Percentiles rank a stretch among this genome's conserved stretches.
phyloP scores from a whole-genome alignment of 1,140 invertebrate genomes.

The Drosophila jambulina region DNA sequence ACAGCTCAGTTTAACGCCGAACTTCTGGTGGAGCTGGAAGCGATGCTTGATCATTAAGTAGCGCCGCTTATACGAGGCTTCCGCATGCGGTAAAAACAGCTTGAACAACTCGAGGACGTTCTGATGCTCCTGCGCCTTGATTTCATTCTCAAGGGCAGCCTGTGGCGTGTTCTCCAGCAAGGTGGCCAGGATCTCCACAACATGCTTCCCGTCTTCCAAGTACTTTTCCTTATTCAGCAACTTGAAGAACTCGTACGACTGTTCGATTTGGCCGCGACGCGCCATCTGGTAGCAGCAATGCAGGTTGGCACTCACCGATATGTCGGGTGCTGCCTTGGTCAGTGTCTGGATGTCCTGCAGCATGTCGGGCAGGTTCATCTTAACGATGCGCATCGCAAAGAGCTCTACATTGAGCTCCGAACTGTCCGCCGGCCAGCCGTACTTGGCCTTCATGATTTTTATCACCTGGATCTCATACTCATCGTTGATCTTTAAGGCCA shows the following conservation, averaged over 20 bases:
- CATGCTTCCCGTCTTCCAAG: constrained; percentile 31
- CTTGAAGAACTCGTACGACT: constrained; percentile 74
- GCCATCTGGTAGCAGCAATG: constrained; percentile 80
- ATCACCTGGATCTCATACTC: constrained; percentile 82
- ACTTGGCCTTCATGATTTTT: constrained; percentile 84
- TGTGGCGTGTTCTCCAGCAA: constrained; percentile 52
- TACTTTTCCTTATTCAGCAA: constrained; percentile 49
- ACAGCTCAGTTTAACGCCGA: constrained; percentile 49
- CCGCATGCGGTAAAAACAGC: constrained; percentile 56
- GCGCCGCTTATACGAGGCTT: constrained; percentile 41
- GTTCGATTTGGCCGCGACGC: constrained; percentile 68
- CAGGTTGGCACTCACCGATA: constrained; percentile 64
- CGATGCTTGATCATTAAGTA: constrained; percentile 66
- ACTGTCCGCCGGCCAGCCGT: constrained; percentile 79
- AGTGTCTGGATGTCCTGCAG: constrained; percentile 71
- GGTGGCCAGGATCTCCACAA: constrained; percentile 63
- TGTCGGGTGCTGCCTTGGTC: constrained; percentile 70
- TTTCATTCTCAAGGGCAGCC: constrained; percentile 25
- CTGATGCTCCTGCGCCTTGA: constrained; percentile 49
- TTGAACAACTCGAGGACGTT: constrained; percentile 72
- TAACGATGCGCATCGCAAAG: constrained; percentile 77
- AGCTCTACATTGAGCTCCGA: constrained; percentile 70
- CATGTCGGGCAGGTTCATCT: constrained; percentile 79
- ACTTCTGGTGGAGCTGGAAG: constrained; percentile 59
- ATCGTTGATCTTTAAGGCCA: constrained; percentile 74